Conservation (phyloP, 2,113 vertebrate genomes). For the Coptodon bakossiorum region DNA sequence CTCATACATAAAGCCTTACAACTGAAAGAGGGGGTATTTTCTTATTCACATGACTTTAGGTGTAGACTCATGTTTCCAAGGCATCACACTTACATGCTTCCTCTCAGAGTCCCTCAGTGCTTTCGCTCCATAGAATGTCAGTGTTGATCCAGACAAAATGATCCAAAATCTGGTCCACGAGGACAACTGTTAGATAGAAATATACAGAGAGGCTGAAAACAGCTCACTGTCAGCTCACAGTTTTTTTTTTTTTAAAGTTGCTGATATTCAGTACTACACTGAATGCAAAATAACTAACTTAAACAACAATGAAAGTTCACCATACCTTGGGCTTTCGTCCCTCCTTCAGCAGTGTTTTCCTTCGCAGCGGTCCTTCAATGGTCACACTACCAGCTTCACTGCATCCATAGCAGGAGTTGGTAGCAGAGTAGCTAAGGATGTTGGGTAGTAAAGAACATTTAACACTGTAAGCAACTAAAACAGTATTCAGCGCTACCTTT, state of each 20-base stretch:
- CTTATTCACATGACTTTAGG: neutral
- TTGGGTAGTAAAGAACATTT: neutral
- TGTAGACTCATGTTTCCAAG: neutral
- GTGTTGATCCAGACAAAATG: conserved; percentile 82
- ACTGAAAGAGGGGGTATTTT: neutral
- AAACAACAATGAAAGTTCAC: neutral
- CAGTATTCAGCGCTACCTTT: neutral
- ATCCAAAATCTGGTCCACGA: conserved; percentile 86
- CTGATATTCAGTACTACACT: neutral
- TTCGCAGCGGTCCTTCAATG: conserved; percentile 85
- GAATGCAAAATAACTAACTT: neutral
- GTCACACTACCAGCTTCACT: conserved; percentile 74
- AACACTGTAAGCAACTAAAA: neutral
- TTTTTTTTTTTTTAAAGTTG: neutral
- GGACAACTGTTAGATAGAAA: conserved; percentile 49
- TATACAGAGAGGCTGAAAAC: neutral
- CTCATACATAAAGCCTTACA: neutral
- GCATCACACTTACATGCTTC: conserved; percentile 79
- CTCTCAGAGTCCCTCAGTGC: conserved; percentile 88
- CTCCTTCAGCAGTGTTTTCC: conserved; percentile 91
- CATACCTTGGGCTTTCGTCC: conserved; percentile 89
- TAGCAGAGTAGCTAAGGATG: conserved; percentile 71
- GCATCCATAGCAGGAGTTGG: conserved; percentile 74
- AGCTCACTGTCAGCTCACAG: neutral
- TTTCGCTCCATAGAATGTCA: conserved; percentile 88